Evolutionary conservation across 2,797 vertebrate genomes (phyloP).

Genomic region (Danio albolineatus): DNA sequence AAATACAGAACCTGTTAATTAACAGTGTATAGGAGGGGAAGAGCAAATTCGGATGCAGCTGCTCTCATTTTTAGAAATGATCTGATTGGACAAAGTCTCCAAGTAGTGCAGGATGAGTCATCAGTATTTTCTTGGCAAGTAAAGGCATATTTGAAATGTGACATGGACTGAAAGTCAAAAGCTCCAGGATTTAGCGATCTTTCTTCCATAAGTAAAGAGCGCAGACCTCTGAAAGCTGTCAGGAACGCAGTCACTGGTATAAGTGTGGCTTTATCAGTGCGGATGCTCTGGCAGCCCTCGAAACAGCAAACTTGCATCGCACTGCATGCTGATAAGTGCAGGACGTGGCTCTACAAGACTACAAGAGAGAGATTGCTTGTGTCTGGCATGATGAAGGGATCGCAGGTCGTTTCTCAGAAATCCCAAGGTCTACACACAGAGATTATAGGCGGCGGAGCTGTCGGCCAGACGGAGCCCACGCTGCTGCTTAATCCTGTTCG

Average conservation of each 20-base stretch:
- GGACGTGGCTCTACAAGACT: neutral
- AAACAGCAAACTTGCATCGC: slow-evolving; percentile 8
- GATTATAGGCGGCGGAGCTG: slow-evolving; percentile 29
- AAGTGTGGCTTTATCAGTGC: neutral
- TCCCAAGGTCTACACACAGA: slow-evolving; percentile 23
- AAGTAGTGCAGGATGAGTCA: neutral
- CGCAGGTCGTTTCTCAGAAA: slow-evolving; percentile 39
- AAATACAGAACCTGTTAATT: no score
- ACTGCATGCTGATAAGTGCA: slow-evolving; percentile 37
- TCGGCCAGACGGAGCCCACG: slow-evolving; percentile 31
- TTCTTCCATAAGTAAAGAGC: slow-evolving; percentile 64
- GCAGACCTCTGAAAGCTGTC: slow-evolving; percentile 24
- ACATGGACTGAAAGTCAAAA: neutral
- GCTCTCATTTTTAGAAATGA: neutral
- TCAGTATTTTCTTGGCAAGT: neutral
- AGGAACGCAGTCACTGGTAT: neutral
- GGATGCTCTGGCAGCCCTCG: slow-evolving; percentile 27
- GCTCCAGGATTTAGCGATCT: neutral
- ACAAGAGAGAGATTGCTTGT: neutral
- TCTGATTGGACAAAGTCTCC: neutral
- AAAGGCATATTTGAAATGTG: neutral
- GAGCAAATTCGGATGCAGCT: neutral
- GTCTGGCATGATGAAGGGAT: neutral
- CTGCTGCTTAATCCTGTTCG: slow-evolving; percentile 41
- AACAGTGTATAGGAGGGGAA: neutral